These are phyloP conservation scores for Rhabdornis inornatus DNA, from an alignment of 2,113 vertebrate genomes.

Conservation along the genomic window DNA sequence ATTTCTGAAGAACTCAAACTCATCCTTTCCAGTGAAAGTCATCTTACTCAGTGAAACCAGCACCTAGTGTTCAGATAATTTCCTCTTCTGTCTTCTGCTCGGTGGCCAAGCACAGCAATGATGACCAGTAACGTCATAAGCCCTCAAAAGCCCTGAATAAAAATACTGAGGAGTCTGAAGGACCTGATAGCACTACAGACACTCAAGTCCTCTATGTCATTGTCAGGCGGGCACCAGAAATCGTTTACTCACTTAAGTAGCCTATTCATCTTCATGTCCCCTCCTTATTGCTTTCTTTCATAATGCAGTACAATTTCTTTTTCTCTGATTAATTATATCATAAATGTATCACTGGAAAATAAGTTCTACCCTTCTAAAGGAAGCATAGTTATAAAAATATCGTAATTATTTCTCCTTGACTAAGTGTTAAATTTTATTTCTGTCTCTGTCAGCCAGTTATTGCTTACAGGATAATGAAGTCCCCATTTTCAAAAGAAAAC, in stretches of 20 bases:
- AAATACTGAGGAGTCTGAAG: neutral
- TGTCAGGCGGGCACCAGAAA: neutral
- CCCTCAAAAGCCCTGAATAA: neutral
- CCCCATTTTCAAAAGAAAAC: neutral
- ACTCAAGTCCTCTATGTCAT: neutral
- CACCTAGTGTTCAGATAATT: neutral
- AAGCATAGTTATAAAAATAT: neutral
- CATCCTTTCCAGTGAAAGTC: neutral
- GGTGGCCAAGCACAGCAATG: neutral
- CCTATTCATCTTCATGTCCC: neutral
- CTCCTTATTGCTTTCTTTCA: neutral
- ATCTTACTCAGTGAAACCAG: neutral
- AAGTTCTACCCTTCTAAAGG: neutral
- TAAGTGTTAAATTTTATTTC: neutral
- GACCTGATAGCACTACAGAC: neutral
- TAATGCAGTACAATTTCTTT: neutral
- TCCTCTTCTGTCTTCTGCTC: neutral
- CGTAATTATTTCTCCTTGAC: neutral
- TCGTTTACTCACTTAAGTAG: neutral
- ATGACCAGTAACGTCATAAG: neutral
- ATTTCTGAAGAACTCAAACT: neutral
- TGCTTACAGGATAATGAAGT: neutral
- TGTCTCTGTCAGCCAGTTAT: neutral
- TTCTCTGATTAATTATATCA: neutral
- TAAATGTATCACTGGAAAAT: neutral